Evolutionary conservation across 2,888 invertebrate genomes (phyloP).

Genomic region (Mythimna pallens): DNA sequence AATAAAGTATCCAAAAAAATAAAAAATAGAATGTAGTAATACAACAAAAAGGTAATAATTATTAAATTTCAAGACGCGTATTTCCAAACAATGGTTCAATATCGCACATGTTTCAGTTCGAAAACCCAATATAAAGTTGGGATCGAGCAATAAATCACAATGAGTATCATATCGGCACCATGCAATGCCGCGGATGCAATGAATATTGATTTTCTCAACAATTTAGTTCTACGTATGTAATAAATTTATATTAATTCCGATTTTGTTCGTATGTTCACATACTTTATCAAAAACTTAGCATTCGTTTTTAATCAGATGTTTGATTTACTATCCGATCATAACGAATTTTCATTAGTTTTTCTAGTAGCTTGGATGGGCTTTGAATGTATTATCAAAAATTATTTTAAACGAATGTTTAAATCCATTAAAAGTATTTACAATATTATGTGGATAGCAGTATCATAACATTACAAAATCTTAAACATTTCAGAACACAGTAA

Average conservation of each 20-base stretch:
- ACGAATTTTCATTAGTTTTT: neutral
- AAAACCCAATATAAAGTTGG: slow-evolving; percentile 66
- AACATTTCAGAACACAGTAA: slow-evolving; percentile 18
- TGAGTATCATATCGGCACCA: slow-evolving; percentile 77
- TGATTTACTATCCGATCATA: slow-evolving; percentile 20
- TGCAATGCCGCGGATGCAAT: slow-evolving; percentile 78
- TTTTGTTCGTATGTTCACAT: slow-evolving; percentile 34
- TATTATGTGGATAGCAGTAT: neutral
- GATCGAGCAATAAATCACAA: slow-evolving; percentile 82
- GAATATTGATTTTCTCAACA: slow-evolving; percentile 83
- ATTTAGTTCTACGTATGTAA: slow-evolving; percentile 74
- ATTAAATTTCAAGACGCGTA: slow-evolving; percentile 36
- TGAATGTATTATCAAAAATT: too few relatives aligned
- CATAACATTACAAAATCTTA: neutral
- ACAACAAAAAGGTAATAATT: slow-evolving; percentile 14
- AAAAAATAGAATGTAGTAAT: too few relatives aligned
- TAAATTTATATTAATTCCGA: slow-evolving; percentile 71
- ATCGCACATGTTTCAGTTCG: slow-evolving; percentile 59
- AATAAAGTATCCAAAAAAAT: too few relatives aligned
- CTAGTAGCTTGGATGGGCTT: neutral
- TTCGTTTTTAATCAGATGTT: slow-evolving; percentile 3
- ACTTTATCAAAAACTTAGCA: slow-evolving; percentile 21
- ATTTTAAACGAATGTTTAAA: neutral
- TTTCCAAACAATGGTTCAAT: slow-evolving; percentile 62
- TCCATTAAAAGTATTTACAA: neutral